Evolutionary conservation across 2,113 vertebrate genomes (phyloP).

Genomic region (Colinus virginianus): DNA sequence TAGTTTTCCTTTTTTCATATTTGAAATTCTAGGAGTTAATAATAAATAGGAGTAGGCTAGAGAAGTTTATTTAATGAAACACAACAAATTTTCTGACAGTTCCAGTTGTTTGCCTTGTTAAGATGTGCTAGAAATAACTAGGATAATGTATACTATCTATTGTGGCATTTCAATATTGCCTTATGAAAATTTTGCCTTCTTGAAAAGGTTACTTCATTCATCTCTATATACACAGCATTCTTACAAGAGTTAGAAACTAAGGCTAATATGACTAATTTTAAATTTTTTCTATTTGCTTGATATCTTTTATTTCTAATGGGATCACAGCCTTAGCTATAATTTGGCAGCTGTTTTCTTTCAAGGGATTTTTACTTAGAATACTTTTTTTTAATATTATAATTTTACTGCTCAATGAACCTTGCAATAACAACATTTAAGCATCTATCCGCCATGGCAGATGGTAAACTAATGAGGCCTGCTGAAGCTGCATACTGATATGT

Average conservation of each 20-base stretch:
- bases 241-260: not conserved
- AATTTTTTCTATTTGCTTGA: slow-evolving; percentile 3
- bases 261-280: not conserved
- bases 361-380: slow-evolving; percentile 70
- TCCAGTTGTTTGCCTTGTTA: slow-evolving; percentile 28
- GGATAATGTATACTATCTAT: slow-evolving; percentile 26
- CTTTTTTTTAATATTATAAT: slow-evolving; percentile 78
- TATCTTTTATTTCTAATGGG: slow-evolving; percentile 41
- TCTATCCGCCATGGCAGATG: slow-evolving; percentile 85
- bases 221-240: not conserved
- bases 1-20: slow-evolving; percentile 19
- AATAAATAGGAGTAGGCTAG: slow-evolving; percentile 24
- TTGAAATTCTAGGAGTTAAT: not conserved
- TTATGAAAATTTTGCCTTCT: slow-evolving; percentile 8
- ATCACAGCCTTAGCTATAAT: slow-evolving; percentile 44
- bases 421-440: slow-evolving; percentile 85
- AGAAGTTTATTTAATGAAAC: slow-evolving; percentile 48
- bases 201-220: slow-evolving; percentile 41
- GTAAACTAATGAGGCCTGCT: slow-evolving; percentile 87
- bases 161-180: slow-evolving; percentile 43
- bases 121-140: slow-evolving; percentile 45
- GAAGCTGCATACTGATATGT: slow-evolving; percentile 81
- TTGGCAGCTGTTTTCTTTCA: slow-evolving; percentile 67
- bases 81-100: slow-evolving; percentile 22
- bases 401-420: slow-evolving; percentile 86